Evolutionary conservation across 2,888 invertebrate genomes (phyloP), one percentile per base, ranked within the genome.

Genomic region (Megalurothrips usitatus): DNA sequence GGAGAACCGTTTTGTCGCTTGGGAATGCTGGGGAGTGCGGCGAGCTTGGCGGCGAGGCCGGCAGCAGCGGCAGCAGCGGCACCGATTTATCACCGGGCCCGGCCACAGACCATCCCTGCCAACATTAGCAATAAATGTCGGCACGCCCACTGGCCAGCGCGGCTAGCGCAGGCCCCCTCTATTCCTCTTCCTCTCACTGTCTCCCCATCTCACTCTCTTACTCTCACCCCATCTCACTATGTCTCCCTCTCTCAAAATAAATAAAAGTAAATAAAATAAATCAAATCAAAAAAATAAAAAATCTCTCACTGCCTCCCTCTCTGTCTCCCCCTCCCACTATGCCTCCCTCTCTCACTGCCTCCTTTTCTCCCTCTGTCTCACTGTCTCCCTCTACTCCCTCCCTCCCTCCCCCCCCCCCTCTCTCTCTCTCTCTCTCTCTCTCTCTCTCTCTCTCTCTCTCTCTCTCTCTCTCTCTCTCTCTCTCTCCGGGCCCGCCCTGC

Each of bases 71-170:
- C 68, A 26, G 26, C 68, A n/a, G 12, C n/a, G n/a, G 68, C 26
- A 9, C 58, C 58, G 68, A 75, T 75, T 75, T 75, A 75, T 75
- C 26, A 26, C 68, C 12, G 11, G 26, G 23, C 23, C 68, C 12
- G 6, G 68, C 68, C 26, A 23, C n/a, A 58, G 17, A 58, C 58
- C 68, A 1, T 23, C 68, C 23, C 12, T 26, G 26, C 23, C 68
- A 75, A 26, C 68, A 75, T 75, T 75, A 75, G 68, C 68, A 75
- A 75, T 75, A 75, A 75, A 75, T 75, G 68, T 75, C 68, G 23
- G 26, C 8, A 75, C 12, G 26, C 23, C 23, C 23, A 9, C 68
- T 23, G 17, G 52, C 14, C 52, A 52, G 14, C 52, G 1, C 52
- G 52, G 12, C 52, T 8, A 12, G 1, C 1, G 19, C 63, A 52